Evolutionary conservation across 2,113 vertebrate species (phyloP).

Genomic region (Cervus canadensis): DNA sequence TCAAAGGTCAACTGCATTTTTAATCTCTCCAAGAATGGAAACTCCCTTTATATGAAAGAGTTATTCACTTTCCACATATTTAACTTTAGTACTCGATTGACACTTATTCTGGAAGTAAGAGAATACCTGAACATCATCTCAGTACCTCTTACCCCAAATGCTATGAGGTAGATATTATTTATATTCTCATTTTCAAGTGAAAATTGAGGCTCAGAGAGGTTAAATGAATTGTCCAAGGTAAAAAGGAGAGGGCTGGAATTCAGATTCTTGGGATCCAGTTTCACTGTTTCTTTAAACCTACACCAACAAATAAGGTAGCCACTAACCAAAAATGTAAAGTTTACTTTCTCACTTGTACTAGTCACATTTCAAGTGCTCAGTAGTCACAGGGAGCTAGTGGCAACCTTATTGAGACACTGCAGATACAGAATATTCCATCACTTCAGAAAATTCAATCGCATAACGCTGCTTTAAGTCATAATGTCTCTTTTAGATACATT

Average conservation of each 20-base stretch:
- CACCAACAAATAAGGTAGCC: background rate
- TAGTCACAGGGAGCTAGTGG: background rate
- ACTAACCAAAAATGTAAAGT: background rate
- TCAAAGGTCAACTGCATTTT: background rate
- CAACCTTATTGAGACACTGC: background rate
- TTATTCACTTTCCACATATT: conserved; percentile 23
- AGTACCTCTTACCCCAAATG: background rate
- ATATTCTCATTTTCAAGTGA: conserved; percentile 30
- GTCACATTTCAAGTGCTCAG: background rate
- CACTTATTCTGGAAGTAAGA: conserved; percentile 4
- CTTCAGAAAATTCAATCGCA: background rate
- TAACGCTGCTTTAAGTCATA: background rate
- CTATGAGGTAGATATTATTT: background rate
- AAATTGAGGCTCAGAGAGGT: conserved; percentile 14
- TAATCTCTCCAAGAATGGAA: background rate
- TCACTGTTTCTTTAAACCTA: conserved; percentile 8
- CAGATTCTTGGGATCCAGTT: background rate
- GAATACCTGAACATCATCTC: conserved; percentile 5
- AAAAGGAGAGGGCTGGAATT: background rate
- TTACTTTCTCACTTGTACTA: background rate
- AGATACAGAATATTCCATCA: conserved; percentile 7
- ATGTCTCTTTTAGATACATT: conserved; percentile 36
- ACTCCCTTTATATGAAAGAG: conserved; percentile 4
- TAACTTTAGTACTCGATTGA: conserved; percentile 19
- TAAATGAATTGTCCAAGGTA: conserved; percentile 31